These are phyloP conservation scores for Caenorhabditis afra DNA, from an alignment of 2,888 invertebrate genomes.

Conservation along the genomic window DNA sequence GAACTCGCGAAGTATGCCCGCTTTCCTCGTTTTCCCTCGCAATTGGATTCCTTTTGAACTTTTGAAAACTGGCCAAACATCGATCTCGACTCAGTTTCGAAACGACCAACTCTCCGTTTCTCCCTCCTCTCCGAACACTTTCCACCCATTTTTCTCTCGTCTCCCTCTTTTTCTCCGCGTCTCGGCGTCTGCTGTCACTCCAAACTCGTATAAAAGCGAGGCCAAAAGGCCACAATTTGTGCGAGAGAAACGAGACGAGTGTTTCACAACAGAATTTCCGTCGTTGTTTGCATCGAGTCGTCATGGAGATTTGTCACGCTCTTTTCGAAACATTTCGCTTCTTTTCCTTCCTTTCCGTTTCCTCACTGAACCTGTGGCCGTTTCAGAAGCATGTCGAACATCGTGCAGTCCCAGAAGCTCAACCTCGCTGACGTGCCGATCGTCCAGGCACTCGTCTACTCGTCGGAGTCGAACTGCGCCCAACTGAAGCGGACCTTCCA, in stretches of 20 bases:
- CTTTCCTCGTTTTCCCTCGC: no score
- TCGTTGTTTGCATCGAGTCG: constrained; percentile 34
- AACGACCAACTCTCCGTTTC: constrained; percentile 5
- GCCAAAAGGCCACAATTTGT: constrained; percentile 45
- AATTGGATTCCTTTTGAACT: background rate
- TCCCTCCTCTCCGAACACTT: constrained; percentile 5
- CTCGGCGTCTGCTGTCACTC: constrained; percentile 29
- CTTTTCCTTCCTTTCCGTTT: background rate
- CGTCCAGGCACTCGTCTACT: constrained; percentile 47
- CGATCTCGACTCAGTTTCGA: constrained; percentile 17
- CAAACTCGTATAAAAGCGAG: constrained; percentile 49
- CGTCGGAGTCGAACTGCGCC: constrained; percentile 47
- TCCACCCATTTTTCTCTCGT: constrained; percentile 9
- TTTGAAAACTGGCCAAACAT: constrained; percentile 12
- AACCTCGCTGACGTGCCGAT: constrained; percentile 46
- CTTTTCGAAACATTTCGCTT: no score
- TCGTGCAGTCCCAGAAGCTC: constrained; percentile 42
- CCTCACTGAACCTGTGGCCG: no score
- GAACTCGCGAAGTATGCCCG: no score
- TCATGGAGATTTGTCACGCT: constrained; percentile 32
- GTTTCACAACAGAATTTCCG: no score
- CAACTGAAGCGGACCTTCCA: constrained; percentile 49
- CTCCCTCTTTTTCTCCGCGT: constrained; percentile 11
- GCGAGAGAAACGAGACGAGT: constrained; percentile 12
- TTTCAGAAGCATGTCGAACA: constrained; percentile 14